These are phyloP conservation scores for Choreutis nemorana DNA, from an alignment of 2,888 invertebrate genomes.

Conservation along the genomic window DNA sequence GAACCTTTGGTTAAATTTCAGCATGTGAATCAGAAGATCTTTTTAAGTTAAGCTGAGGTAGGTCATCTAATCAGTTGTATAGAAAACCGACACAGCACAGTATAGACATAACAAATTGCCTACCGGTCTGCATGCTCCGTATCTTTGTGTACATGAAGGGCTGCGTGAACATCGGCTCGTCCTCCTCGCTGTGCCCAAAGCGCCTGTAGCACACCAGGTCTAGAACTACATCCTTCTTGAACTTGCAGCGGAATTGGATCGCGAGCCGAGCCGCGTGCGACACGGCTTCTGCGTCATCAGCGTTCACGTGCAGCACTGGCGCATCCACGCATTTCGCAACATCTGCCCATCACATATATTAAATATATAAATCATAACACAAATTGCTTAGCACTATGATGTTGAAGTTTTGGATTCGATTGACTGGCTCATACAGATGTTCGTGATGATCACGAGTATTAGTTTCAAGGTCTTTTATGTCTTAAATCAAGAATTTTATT, in stretches of 20 bases:
- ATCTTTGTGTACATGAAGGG: constrained; percentile 94
- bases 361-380: not conserved
- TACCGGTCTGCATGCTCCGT: constrained; percentile 65
- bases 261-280: constrained; percentile 89
- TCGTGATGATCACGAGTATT: no score
- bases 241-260: constrained; percentile 86
- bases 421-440: no score
- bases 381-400: not conserved
- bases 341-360: constrained; percentile 39
- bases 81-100: no score
- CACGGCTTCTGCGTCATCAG: constrained; percentile 92
- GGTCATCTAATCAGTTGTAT: not conserved
- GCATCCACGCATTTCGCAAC: constrained; percentile 91
- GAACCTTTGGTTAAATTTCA: no score
- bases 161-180: constrained; percentile 95
- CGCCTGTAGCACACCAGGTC: constrained; percentile 87
- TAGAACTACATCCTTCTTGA: constrained; percentile 86
- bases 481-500: no score
- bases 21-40: not conserved
- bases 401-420: no score
- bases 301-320: constrained; percentile 95
- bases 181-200: constrained; percentile 93
- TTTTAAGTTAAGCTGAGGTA: not conserved
- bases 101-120: no score
- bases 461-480: no score